These are phyloP conservation scores for Lepetodrilus schrolli DNA, from an alignment of 2,888 invertebrate species.

Conservation along the genomic window DNA sequence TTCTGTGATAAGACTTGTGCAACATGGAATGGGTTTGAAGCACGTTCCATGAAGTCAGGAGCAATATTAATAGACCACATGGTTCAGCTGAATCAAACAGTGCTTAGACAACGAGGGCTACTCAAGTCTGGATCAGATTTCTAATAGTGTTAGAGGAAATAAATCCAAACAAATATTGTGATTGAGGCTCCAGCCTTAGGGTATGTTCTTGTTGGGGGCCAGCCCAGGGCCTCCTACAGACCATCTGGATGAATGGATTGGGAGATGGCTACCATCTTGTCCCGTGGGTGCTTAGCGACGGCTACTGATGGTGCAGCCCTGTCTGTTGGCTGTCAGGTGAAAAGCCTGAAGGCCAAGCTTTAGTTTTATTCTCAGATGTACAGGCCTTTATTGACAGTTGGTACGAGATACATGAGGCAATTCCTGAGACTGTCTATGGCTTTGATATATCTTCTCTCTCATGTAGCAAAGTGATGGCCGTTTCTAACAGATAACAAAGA, in stretches of 20 bases:
- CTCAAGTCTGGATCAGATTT: slow-evolving; percentile 7
- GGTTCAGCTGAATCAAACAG: slow-evolving; percentile 8
- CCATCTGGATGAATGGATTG: slow-evolving; percentile 1
- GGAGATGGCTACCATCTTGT: neutral
- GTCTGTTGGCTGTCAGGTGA: slow-evolving; percentile 9
- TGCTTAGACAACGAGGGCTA: slow-evolving; percentile 23
- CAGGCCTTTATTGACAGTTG: slow-evolving; percentile 10
- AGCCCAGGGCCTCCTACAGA: neutral
- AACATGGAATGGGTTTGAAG: neutral
- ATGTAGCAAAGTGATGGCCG: neutral
- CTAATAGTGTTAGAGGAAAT: slow-evolving; percentile 28
- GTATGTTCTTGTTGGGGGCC: neutral
- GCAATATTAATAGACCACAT: slow-evolving; percentile 3
- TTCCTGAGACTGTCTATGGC: slow-evolving; percentile 7
- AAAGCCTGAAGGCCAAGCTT: slow-evolving; percentile 12
- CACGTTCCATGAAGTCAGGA: neutral
- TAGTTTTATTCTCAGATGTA: slow-evolving; percentile 1
- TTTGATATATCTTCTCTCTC: neutral
- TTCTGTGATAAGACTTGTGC: slow-evolving; percentile 13
- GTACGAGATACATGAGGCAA: neutral
- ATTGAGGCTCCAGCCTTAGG: slow-evolving; percentile 22
- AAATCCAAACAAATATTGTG: slow-evolving; percentile 30
- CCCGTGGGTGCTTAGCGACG: slow-evolving; percentile 17
- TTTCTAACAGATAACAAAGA: slow-evolving; percentile 1
- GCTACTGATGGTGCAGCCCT: neutral